A percentile compares a stretch with the other conserved stretches of the same genome.
These are phyloP conservation scores for Trematocara macrostoma DNA, from an alignment of 2,113 vertebrate species.

Conservation along the genomic window DNA sequence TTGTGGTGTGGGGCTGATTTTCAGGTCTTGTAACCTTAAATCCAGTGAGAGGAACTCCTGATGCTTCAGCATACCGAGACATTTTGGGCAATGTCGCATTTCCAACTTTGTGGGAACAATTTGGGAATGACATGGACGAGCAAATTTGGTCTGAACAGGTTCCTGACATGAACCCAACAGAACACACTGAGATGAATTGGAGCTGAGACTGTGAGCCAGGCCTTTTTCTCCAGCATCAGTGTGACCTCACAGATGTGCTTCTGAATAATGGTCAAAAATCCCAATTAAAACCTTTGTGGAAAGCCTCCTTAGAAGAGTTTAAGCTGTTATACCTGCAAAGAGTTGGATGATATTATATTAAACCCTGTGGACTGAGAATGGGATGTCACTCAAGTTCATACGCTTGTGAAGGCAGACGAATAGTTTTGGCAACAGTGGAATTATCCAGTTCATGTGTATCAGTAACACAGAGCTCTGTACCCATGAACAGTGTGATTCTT, in stretches of 20 bases:
- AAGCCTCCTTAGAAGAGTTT: neutral
- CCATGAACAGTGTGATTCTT: neutral
- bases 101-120: neutral
- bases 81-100: neutral
- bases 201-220: neutral
- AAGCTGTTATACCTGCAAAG: neutral
- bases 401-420: neutral
- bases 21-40: neutral
- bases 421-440: neutral
- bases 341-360: neutral
- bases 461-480: neutral
- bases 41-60: neutral
- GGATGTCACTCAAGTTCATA: neutral
- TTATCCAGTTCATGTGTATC: neutral
- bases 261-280: neutral
- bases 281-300: fast-evolving
- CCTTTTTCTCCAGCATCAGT: neutral
- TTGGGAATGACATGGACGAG: neutral
- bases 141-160: neutral
- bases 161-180: neutral
- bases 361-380: neutral
- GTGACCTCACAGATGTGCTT: neutral
- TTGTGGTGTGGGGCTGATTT: neutral
- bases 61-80: neutral
- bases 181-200: neutral